Evolutionary conservation across 1,140 invertebrate genomes (phyloP), one percentile per base, ranked within the genome.

Genomic region (Megalopta genalis): DNA sequence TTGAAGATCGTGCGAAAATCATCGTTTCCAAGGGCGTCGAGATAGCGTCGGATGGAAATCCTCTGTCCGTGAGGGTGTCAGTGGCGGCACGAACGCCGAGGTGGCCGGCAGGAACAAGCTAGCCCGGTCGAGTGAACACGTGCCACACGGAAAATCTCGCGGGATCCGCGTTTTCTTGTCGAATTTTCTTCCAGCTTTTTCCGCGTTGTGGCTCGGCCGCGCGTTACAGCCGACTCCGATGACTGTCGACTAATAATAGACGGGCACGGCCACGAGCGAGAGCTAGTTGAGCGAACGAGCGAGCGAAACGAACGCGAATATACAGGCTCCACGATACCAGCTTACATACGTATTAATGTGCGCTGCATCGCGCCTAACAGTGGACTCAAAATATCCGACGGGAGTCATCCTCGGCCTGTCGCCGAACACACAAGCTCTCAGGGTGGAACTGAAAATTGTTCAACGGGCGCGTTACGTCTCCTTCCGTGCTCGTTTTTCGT

Each of bases 211-310:
- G 72, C 70, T 72, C 67, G 69, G 60, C 70, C 66, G 68, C 62
- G 68, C 62, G 63, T 67, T 77, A 88, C 84, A 87, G 74, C 80
- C 82, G 85, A 81, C 86, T 88, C 86, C 86, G 90, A 92, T 92
- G 91, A 91, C 90, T 90, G 88, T 82, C 82, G 74, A 89, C 91
- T 91, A 92, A 91, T 91, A 92, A 91, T 92, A 92, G 90, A 72
- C 72, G 57, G 60, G 37, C 65, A 59, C 75, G 72, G 81, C 81
- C 80, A 69, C 79, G 79, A 86, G 64, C 77, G 72, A 82, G 54
- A 32, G 32, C 54, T 39, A 73, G 52, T 32, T 42, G 72, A 62
- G 42, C 73, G 59, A 76, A 37, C 75, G 32, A 80, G 21, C 62
- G 69, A 69, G 64, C 66, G 60, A 66, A 65, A 71, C 62, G 63